Conservation (phyloP, 2,113 vertebrate species). For the Piprites chloris region DNA sequence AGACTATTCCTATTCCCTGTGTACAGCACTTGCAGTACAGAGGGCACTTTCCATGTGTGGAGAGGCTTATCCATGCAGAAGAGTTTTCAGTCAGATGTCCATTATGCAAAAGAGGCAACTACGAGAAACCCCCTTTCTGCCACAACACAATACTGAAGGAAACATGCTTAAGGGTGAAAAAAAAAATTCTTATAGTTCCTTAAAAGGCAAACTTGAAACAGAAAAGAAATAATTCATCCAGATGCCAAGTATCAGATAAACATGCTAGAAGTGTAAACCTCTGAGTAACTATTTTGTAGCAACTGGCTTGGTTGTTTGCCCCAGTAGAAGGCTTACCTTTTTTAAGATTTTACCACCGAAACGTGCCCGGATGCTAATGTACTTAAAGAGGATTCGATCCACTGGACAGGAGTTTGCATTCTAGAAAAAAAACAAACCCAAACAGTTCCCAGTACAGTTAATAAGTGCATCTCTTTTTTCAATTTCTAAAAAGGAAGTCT, state of each 20-base stretch:
- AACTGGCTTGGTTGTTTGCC: neutral
- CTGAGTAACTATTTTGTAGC: neutral
- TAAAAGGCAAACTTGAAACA: neutral
- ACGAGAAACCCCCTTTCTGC: neutral
- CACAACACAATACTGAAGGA: neutral
- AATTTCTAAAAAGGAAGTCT: neutral
- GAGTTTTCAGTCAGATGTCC: neutral
- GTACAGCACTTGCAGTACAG: neutral
- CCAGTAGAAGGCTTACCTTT: slow-evolving; percentile 74
- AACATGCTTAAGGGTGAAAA: neutral
- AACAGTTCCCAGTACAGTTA: neutral
- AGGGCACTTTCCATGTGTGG: neutral
- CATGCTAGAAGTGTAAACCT: neutral
- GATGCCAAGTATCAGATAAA: neutral
- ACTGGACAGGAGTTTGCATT: slow-evolving; percentile 96
- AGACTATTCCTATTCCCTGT: neutral
- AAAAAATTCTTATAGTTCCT: neutral
- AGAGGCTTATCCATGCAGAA: neutral
- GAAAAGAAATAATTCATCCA: neutral
- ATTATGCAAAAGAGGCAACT: neutral
- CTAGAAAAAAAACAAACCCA: slow-evolving; percentile 58
- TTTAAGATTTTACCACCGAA: slow-evolving; percentile 87
- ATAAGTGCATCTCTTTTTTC: neutral
- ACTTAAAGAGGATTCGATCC: slow-evolving; percentile 87
- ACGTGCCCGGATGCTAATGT: slow-evolving; percentile 83